A percentile compares a stretch with the other conserved stretches of the same genome.
Evolutionary conservation across 2,113 vertebrate genomes (phyloP).

Genomic region (Pachypanchax playfairii): DNA sequence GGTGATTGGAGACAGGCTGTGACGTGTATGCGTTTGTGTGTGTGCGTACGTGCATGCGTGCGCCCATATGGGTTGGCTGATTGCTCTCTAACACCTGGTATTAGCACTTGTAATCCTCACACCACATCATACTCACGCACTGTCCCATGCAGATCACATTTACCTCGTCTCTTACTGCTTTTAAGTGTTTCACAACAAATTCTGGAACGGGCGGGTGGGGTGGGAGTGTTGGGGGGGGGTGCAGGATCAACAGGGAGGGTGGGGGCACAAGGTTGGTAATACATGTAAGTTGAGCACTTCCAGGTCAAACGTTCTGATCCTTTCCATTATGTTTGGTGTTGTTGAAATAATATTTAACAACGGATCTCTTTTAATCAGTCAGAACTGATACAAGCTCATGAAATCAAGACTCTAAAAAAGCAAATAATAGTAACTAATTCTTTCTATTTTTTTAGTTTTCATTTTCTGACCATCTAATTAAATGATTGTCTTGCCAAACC

Average conservation of each 20-base stretch:
- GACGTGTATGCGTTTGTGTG: slow-evolving; percentile 48
- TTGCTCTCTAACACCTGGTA: slow-evolving; percentile 77
- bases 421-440: neutral
- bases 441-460: neutral
- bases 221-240: neutral
- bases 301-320: slow-evolving; percentile 14
- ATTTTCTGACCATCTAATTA: neutral
- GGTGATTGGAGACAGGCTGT: slow-evolving; percentile 68
- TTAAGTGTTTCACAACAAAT: slow-evolving; percentile 49
- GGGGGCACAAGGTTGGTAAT: slow-evolving; percentile 5
- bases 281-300: neutral
- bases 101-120: slow-evolving; percentile 74
- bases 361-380: neutral
- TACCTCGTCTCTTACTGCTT: slow-evolving; percentile 25
- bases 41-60: slow-evolving; percentile 30
- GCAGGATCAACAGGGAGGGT: no score
- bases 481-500: slow-evolving; percentile 11
- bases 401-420: neutral
- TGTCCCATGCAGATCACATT: slow-evolving; percentile 57
- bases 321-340: neutral
- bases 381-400: neutral
- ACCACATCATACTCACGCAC: slow-evolving; percentile 76
- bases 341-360: neutral
- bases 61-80: slow-evolving; percentile 52
- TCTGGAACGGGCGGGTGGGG: neutral